Conservation (phyloP, 2,797 vertebrate genomes). For the Sebastes taczanowskii region DNA sequence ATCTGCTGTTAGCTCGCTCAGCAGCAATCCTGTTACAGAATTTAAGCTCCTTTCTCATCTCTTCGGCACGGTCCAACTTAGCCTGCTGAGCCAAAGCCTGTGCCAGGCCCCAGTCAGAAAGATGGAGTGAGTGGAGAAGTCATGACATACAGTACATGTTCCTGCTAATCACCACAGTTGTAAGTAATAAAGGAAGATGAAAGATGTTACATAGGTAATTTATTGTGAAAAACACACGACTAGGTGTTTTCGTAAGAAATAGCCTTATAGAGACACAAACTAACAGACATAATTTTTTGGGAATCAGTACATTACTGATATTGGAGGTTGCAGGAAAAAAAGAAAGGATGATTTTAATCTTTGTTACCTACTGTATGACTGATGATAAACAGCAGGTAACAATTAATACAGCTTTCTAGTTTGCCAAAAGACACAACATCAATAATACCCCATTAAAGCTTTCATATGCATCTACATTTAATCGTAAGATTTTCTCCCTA, state of each 20-base stretch:
- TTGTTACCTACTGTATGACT: not conserved
- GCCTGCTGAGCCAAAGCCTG: slow-evolving; percentile 88
- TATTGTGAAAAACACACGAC: slow-evolving; percentile 20
- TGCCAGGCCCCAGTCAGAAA: slow-evolving; percentile 42
- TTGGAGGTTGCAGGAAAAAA: not conserved
- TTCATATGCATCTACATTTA: not conserved
- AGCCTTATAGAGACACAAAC: not conserved
- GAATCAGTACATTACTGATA: not conserved
- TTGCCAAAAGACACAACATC: not conserved
- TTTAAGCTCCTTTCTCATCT: slow-evolving; percentile 83
- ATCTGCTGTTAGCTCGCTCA: slow-evolving; percentile 82
- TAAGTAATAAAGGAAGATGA: slow-evolving; percentile 10
- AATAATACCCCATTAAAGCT: not conserved
- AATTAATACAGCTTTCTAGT: not conserved
- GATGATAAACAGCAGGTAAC: not conserved
- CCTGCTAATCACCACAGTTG: not conserved
- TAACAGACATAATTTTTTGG: not conserved
- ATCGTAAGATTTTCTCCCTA: not conserved
- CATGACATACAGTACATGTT: slow-evolving; percentile 6
- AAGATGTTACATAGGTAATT: slow-evolving; percentile 6
- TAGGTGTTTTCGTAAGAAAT: not conserved
- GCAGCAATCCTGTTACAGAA: slow-evolving; percentile 78
- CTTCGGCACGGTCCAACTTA: slow-evolving; percentile 82
- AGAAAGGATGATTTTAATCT: not conserved
- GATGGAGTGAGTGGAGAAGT: slow-evolving; percentile 24